Evolutionary conservation across 2,113 vertebrate species (phyloP).

Genomic region (Leptodactylus fuscus): DNA sequence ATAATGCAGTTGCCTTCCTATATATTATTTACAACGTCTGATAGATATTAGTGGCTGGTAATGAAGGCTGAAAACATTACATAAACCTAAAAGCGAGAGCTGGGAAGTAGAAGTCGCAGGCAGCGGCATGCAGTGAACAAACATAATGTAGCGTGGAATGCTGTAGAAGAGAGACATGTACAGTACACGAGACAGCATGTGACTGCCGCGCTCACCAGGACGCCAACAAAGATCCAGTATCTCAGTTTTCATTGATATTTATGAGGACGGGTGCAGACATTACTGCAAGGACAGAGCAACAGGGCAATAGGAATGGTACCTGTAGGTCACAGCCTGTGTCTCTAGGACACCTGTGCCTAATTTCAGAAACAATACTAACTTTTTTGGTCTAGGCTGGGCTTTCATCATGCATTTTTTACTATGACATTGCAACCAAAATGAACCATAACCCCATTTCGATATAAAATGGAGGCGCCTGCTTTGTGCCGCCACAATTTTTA

Average conservation of each 20-base stretch:
- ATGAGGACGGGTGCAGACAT: background rate
- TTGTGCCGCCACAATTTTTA: background rate
- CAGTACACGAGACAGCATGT: background rate
- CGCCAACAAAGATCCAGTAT: background rate
- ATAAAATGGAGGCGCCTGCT: background rate
- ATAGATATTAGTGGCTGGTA: slow-evolving; percentile 1
- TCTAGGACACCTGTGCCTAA: background rate
- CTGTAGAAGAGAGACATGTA: background rate
- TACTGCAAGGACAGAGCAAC: background rate
- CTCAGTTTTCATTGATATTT: background rate
- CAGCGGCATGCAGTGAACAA: no score
- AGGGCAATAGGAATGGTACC: background rate
- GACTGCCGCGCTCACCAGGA: background rate
- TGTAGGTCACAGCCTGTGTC: background rate
- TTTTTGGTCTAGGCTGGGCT: no score
- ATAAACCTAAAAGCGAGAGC: background rate
- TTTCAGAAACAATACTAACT: background rate
- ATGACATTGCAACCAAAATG: no score
- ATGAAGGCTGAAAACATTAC: slow-evolving; percentile 25
- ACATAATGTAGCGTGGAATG: background rate
- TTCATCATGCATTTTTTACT: no score
- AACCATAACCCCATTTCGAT: no score
- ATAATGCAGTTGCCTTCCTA: slow-evolving; percentile 36
- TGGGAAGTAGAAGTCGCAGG: background rate
- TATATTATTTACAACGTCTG: slow-evolving; percentile 34